Evolutionary conservation across 2,797 vertebrate species (phyloP).

Genomic region (Pygocentrus nattereri): DNA sequence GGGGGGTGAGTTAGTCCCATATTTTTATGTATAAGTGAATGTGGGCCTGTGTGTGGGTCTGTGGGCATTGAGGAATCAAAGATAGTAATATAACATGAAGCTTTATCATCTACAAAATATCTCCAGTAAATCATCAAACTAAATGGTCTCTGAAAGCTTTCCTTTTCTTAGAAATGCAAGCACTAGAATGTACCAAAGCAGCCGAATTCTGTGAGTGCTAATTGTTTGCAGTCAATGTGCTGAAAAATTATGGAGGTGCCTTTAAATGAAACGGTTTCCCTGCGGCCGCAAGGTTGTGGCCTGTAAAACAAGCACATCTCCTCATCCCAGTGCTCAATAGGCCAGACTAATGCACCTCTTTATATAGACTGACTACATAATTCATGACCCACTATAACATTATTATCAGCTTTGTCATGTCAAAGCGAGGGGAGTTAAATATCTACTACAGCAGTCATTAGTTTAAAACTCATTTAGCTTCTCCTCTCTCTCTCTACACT

Average conservation of each 20-base stretch:
- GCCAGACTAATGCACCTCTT: slow-evolving; percentile 59
- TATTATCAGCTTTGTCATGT: slow-evolving; percentile 66
- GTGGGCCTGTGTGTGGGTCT: too few relatives aligned
- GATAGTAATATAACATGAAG: too few relatives aligned
- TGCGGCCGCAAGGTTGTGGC: slow-evolving; percentile 17
- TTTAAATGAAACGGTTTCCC: neutral
- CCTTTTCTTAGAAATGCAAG: too few relatives aligned
- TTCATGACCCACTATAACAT: slow-evolving; percentile 60
- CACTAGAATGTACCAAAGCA: neutral
- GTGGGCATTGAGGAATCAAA: too few relatives aligned
- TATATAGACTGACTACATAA: slow-evolving; percentile 65
- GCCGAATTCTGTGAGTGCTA: neutral
- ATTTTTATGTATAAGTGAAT: too few relatives aligned
- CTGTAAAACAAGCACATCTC: slow-evolving; percentile 47
- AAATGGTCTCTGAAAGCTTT: too few relatives aligned
- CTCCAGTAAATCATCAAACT: too few relatives aligned
- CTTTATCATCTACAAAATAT: too few relatives aligned
- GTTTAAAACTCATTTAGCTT: slow-evolving; percentile 66
- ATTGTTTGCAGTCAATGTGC: neutral
- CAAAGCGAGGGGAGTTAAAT: slow-evolving; percentile 62
- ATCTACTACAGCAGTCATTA: slow-evolving; percentile 61
- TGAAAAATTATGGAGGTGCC: neutral
- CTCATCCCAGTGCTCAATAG: slow-evolving; percentile 9
- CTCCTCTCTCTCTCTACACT: slow-evolving; percentile 40
- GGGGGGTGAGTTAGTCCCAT: too few relatives aligned